Evolutionary conservation across 2,113 vertebrate genomes (phyloP), one percentile per base, ranked within the genome.

Genomic region (Conger conger): DNA sequence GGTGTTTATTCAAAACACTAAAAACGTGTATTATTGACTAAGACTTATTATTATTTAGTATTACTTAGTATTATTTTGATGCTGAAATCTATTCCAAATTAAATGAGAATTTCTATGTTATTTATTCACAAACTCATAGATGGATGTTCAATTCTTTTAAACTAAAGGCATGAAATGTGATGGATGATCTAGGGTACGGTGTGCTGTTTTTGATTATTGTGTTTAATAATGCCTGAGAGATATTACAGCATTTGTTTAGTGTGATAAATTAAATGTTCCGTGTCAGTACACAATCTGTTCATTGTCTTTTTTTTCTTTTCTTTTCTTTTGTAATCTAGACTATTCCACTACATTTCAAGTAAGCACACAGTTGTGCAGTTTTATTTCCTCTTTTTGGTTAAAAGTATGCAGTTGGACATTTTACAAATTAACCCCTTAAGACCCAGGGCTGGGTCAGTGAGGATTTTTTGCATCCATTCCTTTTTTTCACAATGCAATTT

Each of bases 181-280:
- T 68, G 60, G 60, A 68, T 68, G 60, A 68, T 68, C 4, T n/a
- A 68, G 60, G 60, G 23, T 68, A n/a, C 27, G 2, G 23, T 68
- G 60, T 68, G 60, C 23, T 68, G 60, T 68, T 68, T 68, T 68
- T 68, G 60, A 68, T 68, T 68, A 68, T n/a, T 68, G 23, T 68
- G 60, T 68, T 68, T 68, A 27, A 68, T 68, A 68, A 68, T 68
- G 60, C 60, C 27, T 8, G 23, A 27, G 27, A 68, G 20, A 68
- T 68, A n/a, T 68, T 9, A 68, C 18, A n/a, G 60, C 20, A n/a
- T 68, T 68, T 68, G 60, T n/a, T 68, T n/a, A 68, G 6, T 68
- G 27, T 68, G 60, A n/a, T 68, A 1, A n/a, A 68, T 23, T 68
- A n/a, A 68, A n/a, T 68, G 60, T n/a, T 20, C 20, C 20, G 27